phyloP scores from a whole-genome alignment of 2,797 vertebrate genomes.

The Microtus agrestis region DNA sequence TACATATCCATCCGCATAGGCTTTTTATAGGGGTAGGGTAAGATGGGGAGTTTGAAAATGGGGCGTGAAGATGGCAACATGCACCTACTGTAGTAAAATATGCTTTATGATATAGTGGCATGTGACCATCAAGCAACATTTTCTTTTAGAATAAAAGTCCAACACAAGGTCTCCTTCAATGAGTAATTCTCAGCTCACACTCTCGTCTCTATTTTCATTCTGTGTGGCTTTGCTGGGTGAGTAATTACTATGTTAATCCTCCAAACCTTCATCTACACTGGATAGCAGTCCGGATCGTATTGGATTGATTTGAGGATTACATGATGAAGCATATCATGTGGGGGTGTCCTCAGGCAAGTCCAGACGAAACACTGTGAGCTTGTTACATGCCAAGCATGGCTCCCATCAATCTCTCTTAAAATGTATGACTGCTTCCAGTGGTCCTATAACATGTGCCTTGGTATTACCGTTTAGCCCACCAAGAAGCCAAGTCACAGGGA shows the following conservation, averaged over 20 bases:
- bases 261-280: fast-evolving
- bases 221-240: fast-evolving
- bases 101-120: not conserved
- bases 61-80: not conserved
- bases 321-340: not conserved
- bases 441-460: not conserved
- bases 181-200: not conserved
- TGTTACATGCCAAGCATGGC: not conserved
- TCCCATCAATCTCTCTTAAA: not conserved
- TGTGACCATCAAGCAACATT: not conserved
- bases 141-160: not conserved
- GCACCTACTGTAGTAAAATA: not conserved
- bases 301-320: not conserved
- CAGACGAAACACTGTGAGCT: fast-evolving
- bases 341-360: not conserved
- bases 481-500: not conserved
- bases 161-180: not conserved
- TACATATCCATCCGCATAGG: too few species aligned
- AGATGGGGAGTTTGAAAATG: not conserved
- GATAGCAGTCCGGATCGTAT: not conserved
- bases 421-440: not conserved
- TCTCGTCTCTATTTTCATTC: not conserved
- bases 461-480: not conserved
- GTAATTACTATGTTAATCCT: not conserved
- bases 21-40: not conserved